Evolutionary conservation across 2,113 vertebrate genomes (phyloP).

Genomic region (Sarotherodon lohbergeri): DNA sequence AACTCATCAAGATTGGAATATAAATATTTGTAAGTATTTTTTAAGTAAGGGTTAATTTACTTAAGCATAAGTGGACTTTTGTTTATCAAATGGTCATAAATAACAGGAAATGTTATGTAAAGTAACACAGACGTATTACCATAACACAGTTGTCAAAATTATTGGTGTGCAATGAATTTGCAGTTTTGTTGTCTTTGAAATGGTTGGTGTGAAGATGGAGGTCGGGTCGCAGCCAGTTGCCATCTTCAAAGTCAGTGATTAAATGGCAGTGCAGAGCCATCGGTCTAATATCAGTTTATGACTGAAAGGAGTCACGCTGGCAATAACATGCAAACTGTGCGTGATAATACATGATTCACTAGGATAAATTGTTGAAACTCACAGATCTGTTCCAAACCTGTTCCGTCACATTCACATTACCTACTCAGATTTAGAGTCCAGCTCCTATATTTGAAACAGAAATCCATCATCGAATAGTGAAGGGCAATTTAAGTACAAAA

Average conservation of each 20-base stretch:
- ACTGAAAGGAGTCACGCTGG: background rate
- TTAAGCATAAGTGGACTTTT: background rate
- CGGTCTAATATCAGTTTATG: background rate
- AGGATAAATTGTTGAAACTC: background rate
- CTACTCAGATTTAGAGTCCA: background rate
- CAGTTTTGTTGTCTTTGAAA: background rate
- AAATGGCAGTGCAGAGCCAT: background rate
- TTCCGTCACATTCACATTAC: background rate
- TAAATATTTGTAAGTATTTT: background rate
- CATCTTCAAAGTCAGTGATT: background rate
- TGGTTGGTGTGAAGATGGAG: background rate
- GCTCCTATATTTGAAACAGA: background rate
- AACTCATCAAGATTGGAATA: background rate
- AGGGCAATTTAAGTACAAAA: background rate
- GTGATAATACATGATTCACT: accelerated
- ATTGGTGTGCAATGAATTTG: background rate
- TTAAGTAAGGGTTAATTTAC: background rate
- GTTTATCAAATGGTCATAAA: background rate
- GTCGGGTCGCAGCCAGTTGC: background rate
- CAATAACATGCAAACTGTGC: background rate
- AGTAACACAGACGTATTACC: background rate
- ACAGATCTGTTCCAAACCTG: background rate
- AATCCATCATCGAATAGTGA: background rate
- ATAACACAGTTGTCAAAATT: background rate
- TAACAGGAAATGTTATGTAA: background rate